Percentiles rank a stretch among this genome's conserved stretches.
Evolutionary conservation across 2,113 vertebrate genomes (phyloP).

Genomic region (Chloebia gouldiae): DNA sequence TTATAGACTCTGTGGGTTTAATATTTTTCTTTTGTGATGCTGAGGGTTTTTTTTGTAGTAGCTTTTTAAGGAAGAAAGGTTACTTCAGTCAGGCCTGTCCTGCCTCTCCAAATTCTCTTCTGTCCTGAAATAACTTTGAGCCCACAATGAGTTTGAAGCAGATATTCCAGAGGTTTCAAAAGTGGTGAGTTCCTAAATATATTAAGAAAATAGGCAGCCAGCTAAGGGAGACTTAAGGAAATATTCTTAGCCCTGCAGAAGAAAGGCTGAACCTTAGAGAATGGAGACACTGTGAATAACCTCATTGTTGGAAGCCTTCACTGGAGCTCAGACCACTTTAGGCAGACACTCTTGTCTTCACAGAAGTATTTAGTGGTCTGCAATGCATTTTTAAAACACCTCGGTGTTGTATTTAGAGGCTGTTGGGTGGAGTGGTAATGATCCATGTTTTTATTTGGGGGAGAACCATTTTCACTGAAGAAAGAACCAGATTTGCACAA

Average conservation of each 20-base stretch:
- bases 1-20: neutral
- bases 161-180: neutral
- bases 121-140: neutral
- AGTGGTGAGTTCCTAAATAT: neutral
- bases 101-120: neutral
- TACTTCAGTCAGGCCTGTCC: neutral
- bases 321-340: neutral
- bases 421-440: neutral
- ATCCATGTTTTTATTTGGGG: neutral
- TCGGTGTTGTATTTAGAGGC: fast-evolving
- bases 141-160: neutral
- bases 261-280: neutral
- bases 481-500: neutral
- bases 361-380: neutral
- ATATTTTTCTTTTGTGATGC: neutral
- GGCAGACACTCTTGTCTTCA: neutral
- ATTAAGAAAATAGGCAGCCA: neutral
- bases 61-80: neutral
- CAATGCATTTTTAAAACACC: neutral
- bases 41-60: neutral
- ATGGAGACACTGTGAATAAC: neutral
- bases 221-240: too few species aligned
- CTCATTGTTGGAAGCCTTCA: neutral
- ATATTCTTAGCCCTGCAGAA: neutral
- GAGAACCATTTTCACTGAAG: neutral